Conservation (phyloP, 2,888 invertebrate species). For the Gnatocerus cornutus region DNA sequence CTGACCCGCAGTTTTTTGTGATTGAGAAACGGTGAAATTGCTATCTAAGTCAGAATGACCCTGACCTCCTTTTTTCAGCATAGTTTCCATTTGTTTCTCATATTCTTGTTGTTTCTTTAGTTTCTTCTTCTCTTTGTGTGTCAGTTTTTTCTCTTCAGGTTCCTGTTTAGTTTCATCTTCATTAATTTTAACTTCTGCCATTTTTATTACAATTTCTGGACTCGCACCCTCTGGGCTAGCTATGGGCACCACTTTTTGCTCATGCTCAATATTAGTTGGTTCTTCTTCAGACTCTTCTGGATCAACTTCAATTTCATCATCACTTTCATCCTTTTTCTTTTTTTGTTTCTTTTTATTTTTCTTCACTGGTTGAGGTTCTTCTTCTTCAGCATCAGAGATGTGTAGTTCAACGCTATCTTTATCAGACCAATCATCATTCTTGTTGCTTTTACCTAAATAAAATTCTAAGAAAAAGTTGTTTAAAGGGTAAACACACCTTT, state of each 20-base stretch:
- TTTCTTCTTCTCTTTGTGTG: constrained; percentile 94
- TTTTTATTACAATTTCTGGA: constrained; percentile 50
- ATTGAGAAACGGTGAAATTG: constrained; percentile 96
- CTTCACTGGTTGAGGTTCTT: constrained; percentile 58
- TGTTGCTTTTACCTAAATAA: constrained; percentile 49
- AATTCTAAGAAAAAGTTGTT: neutral
- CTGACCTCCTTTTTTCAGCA: constrained; percentile 90
- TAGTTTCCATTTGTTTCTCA: constrained; percentile 88
- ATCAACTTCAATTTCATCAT: constrained; percentile 38
- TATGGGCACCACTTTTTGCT: constrained; percentile 20
- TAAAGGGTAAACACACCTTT: constrained; percentile 17
- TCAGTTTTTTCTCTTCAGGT: constrained; percentile 81
- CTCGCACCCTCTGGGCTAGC: constrained; percentile 41
- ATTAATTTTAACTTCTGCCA: constrained; percentile 42
- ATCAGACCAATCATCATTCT: constrained; percentile 62
- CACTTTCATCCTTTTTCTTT: constrained; percentile 41
- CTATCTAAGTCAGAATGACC: constrained; percentile 92
- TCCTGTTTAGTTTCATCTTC: constrained; percentile 63
- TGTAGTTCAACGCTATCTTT: constrained; percentile 64
- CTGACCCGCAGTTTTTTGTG: constrained; percentile 83
- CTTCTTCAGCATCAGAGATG: constrained; percentile 61
- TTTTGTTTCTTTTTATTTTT: constrained; percentile 65
- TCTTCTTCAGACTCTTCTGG: constrained; percentile 23
- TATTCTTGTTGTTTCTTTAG: constrained; percentile 91
- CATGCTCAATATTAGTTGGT: constrained; percentile 45